A percentile compares a stretch with the other conserved stretches of the same genome.
Evolutionary conservation across 2,113 vertebrate species (phyloP).

Genomic region (Ageneiosus marmoratus): DNA sequence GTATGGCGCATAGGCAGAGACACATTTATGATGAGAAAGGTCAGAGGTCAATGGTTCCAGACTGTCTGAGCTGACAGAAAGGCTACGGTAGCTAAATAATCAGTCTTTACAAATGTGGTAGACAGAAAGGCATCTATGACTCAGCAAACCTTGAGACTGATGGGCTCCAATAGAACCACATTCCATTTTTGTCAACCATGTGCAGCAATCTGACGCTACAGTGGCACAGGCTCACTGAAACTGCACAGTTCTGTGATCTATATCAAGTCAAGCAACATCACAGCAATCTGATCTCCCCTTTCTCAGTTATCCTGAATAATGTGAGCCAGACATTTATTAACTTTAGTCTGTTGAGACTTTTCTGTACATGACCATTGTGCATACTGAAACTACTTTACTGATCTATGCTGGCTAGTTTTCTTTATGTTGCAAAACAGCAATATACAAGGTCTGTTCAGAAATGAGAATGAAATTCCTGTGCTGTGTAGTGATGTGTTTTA

Average conservation of each 20-base stretch:
- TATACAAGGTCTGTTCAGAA: too few species aligned
- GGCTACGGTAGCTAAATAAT: background rate
- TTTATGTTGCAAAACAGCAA: background rate
- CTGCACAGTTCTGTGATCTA: background rate
- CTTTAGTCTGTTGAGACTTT: background rate
- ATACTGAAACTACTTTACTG: background rate
- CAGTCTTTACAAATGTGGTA: background rate
- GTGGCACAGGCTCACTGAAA: background rate
- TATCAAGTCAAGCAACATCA: background rate
- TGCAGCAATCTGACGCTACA: background rate
- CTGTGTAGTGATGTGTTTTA: too few species aligned
- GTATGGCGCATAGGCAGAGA: too few species aligned
- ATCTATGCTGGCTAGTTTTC: background rate
- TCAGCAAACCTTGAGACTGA: background rate
- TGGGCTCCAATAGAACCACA: background rate
- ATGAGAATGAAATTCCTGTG: too few species aligned
- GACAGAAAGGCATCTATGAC: background rate
- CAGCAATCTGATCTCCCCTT: background rate
- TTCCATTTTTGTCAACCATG: background rate
- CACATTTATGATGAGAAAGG: background rate
- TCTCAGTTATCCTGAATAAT: background rate
- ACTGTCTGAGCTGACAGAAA: background rate
- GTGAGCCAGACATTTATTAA: background rate
- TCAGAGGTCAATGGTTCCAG: background rate
- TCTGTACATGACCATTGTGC: background rate